Evolutionary conservation across 2,888 invertebrate species (phyloP), one percentile per base, ranked within the genome.

Genomic region (Oxycera nigricornis): DNA sequence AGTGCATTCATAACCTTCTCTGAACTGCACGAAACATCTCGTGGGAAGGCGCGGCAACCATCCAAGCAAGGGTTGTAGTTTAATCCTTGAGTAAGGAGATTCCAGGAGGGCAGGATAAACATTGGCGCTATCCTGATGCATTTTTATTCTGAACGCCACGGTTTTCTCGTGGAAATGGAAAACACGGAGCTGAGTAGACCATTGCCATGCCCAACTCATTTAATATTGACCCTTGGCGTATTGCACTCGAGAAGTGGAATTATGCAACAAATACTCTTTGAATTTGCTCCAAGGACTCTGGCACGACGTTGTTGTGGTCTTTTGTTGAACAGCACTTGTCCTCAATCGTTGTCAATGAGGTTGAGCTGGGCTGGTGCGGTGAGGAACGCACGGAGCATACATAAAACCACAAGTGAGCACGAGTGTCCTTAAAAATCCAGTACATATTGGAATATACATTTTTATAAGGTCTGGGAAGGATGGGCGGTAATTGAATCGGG

Each of bases 361-460:
- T 3, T n/a, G 24, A 26, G 17, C 61, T 61, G 31, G 31, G 20
- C 61, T 3, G 35, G 0, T 30, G 30, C 31, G 31, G 20, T 9
- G 61, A 65, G 17, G 41, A 65, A 39, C 20, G 39, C 22, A 24
- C 39, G 41, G 65, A 22, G 26, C 26, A 24, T 22, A 22, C 41
- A 65, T 65, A 41, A 65, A 65, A 65, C 65, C 65, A 39, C 65
- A 65, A 65, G 31, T 61, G 61, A 14, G 20, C 61, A 61, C 61
- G 35, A 61, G 65, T 65, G 24, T 65, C 41, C 41, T 65, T 65
- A 55, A 65, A 39, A 65, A 39, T 41, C 65, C 41, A 39, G 65
- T 65, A 41, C 41, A 65, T 65, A 65, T 65, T 65, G 65, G 62
- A 62, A 65, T 65, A 65, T 65, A 41, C 24, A 65, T 65, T 65